These are phyloP conservation scores for Willowsia nigromaculata DNA, from an alignment of 2,888 invertebrate species.

Conservation along the genomic window DNA sequence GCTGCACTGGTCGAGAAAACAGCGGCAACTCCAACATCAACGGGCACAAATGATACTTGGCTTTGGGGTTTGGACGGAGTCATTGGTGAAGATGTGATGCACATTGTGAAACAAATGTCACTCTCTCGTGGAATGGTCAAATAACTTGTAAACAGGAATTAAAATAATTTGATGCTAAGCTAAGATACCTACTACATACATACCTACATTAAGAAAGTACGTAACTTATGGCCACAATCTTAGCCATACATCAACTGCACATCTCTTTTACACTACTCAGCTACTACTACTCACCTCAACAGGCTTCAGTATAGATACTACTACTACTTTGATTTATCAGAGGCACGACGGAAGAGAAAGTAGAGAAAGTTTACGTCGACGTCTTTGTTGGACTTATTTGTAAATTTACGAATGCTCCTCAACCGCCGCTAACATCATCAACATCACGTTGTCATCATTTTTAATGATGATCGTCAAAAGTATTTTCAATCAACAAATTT, in stretches of 20 bases:
- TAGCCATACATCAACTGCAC: neutral
- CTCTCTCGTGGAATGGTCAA: conserved; percentile 69
- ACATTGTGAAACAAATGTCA: conserved; percentile 72
- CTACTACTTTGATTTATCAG: neutral
- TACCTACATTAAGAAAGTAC: neutral
- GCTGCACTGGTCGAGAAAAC: conserved; percentile 69
- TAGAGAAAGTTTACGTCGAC: too few relatives aligned
- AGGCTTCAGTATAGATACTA: neutral
- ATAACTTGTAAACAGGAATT: conserved; percentile 12
- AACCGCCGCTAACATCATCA: neutral
- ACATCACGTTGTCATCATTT: neutral
- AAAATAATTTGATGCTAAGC: neutral
- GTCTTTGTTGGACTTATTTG: too few relatives aligned
- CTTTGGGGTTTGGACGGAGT: conserved; percentile 73
- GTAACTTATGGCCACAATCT: neutral
- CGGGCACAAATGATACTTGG: conserved; percentile 63
- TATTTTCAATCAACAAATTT: neutral
- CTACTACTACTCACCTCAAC: neutral
- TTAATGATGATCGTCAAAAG: neutral
- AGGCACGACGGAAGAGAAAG: neutral
- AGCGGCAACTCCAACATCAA: conserved; percentile 57
- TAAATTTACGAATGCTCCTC: neutral
- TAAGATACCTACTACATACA: neutral
- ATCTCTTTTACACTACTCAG: neutral
- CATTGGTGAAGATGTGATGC: conserved; percentile 72